These are phyloP conservation scores for Micronycteris hirsuta DNA, from an alignment of 2,113 vertebrate species.

Conservation along the genomic window DNA sequence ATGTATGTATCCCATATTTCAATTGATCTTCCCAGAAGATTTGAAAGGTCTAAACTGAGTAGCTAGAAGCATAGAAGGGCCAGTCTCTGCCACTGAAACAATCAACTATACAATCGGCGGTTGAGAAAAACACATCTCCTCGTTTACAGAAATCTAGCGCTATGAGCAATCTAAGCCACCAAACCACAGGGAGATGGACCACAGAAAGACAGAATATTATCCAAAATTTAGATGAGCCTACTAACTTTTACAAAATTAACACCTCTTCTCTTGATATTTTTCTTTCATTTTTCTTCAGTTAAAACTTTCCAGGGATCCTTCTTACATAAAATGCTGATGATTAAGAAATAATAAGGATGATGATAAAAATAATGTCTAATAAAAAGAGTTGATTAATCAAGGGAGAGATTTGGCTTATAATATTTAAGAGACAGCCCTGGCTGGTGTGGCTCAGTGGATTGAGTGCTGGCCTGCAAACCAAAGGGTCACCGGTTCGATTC, in stretches of 20 bases:
- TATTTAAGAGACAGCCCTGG: not conserved
- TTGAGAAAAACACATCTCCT: not conserved
- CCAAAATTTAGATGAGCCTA: not conserved
- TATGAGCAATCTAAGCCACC: not conserved
- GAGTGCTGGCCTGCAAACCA: no score
- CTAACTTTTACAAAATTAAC: not conserved
- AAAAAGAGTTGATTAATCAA: constrained; percentile 17
- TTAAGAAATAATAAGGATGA: not conserved
- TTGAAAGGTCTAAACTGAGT: constrained; percentile 1
- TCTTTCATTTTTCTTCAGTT: not conserved
- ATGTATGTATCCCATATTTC: not conserved
- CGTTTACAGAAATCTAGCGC: not conserved
- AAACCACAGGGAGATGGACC: not conserved
- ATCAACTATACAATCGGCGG: not conserved
- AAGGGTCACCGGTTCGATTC: no score
- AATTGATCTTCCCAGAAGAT: not conserved
- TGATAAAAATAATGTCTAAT: not conserved
- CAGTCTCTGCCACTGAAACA: not conserved
- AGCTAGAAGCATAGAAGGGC: not conserved
- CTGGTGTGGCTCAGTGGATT: no score
- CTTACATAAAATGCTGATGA: not conserved
- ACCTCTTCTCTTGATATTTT: not conserved
- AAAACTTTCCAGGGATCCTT: not conserved
- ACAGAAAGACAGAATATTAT: not conserved
- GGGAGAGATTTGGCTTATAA: not conserved